phyloP scores from a whole-genome alignment of 1,140 invertebrate species.

The Anastrepha ludens region DNA sequence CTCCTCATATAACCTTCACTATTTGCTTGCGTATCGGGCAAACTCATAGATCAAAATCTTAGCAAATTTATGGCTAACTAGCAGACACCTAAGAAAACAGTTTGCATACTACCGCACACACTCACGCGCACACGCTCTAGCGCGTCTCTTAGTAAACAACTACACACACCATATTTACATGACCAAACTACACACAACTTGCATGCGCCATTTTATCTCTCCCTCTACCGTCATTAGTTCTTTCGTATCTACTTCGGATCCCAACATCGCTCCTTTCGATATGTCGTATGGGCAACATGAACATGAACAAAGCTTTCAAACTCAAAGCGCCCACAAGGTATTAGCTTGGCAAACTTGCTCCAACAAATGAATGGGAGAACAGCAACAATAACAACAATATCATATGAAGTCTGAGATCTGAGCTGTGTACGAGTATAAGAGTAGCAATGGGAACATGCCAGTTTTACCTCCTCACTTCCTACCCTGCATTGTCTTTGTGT shows the following conservation, averaged over 20 bases:
- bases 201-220: neutral
- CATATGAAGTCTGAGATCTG: neutral
- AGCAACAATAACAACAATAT: neutral
- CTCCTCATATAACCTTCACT: too few relatives aligned
- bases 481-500: too few relatives aligned
- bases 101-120: too few relatives aligned
- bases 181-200: neutral
- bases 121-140: neutral
- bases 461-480: too few relatives aligned
- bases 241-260: too few relatives aligned
- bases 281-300: neutral
- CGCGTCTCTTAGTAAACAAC: neutral
- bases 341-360: neutral
- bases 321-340: neutral
- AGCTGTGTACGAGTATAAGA: too few relatives aligned
- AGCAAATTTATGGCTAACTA: slow-evolving; percentile 11
- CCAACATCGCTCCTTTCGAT: neutral
- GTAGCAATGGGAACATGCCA: too few relatives aligned
- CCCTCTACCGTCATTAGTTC: too few relatives aligned
- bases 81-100: neutral
- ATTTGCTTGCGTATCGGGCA: neutral
- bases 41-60: slow-evolving; percentile 4
- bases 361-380: neutral
- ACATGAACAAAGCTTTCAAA: neutral
- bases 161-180: neutral